A percentile compares a stretch with the other conserved stretches of the same genome.
These are phyloP conservation scores for Merodon equestris DNA, from an alignment of 2,888 invertebrate species.

Conservation along the genomic window DNA sequence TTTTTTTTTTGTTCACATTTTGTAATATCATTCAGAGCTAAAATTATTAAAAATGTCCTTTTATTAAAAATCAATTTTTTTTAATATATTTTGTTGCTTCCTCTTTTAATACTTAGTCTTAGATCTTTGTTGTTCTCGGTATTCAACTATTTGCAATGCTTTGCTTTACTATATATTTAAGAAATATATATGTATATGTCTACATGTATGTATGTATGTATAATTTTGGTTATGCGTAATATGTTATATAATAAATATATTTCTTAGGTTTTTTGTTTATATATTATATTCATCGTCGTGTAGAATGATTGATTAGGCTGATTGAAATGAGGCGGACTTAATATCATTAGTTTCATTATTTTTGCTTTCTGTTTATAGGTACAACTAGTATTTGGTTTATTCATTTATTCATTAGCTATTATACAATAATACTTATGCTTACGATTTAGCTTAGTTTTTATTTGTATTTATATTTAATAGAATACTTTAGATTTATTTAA, in stretches of 20 bases:
- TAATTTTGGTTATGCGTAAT: conserved; percentile 32
- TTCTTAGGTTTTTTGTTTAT: conserved; percentile 22
- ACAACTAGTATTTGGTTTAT: conserved; percentile 55
- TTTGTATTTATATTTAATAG: conserved; percentile 42
- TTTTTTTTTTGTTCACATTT: not conserved
- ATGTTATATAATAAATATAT: conserved; percentile 67
- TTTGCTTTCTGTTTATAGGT: conserved; percentile 45
- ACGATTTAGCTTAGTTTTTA: conserved; percentile 2
- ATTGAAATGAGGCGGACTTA: conserved; percentile 68
- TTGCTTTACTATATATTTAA: conserved; percentile 9
- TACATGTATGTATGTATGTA: conserved; percentile 12
- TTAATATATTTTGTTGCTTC: too few relatives aligned
- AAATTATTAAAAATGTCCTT: too few relatives aligned
- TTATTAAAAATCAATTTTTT: too few relatives aligned
- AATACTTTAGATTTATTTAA: conserved; percentile 30
- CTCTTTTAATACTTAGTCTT: conserved; percentile 57
- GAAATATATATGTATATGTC: conserved; percentile 9
- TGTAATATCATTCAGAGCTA: not conserved
- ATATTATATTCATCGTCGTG: conserved; percentile 33
- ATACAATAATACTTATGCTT: conserved; percentile 49
- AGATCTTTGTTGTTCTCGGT: conserved; percentile 50
- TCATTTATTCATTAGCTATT: conserved; percentile 45
- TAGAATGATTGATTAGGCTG: conserved; percentile 66
- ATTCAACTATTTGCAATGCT: conserved; percentile 27
- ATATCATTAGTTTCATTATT: conserved; percentile 54